phyloP scores from a whole-genome alignment of 2,888 invertebrate genomes.

The Mesoligia furuncula region DNA sequence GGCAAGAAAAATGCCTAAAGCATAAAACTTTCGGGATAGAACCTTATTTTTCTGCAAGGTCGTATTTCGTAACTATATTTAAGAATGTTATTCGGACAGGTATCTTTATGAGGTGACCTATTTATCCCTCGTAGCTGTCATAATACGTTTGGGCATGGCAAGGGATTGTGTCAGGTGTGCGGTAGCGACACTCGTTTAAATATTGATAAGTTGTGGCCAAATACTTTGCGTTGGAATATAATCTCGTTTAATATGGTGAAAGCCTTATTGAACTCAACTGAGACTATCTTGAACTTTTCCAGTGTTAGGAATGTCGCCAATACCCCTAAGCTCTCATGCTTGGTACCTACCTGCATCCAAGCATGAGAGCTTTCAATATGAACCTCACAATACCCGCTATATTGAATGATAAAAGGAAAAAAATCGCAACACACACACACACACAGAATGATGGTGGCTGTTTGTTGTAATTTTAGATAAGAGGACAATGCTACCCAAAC shows the following conservation, averaged over 20 bases:
- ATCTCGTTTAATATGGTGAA: background rate
- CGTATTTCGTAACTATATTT: background rate
- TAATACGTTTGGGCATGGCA: background rate
- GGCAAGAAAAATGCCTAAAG: background rate
- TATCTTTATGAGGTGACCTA: conserved; percentile 13
- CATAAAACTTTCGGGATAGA: background rate
- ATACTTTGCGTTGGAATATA: conserved; percentile 24
- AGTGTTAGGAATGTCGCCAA: background rate
- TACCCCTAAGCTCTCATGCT: no score
- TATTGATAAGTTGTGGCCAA: conserved; percentile 21
- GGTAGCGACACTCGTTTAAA: conserved; percentile 31
- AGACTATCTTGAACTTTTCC: background rate
- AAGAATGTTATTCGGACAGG: background rate
- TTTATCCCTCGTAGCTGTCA: conserved; percentile 27
- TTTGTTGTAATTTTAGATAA: background rate
- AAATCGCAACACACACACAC: no score
- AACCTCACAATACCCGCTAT: background rate
- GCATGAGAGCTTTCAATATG: background rate
- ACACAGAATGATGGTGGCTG: no score
- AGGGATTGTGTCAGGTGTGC: conserved; percentile 32
- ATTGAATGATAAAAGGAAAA: background rate
- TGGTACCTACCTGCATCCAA: no score
- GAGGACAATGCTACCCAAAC: background rate
- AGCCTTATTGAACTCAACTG: background rate
- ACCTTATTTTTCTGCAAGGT: background rate